Conservation (phyloP, 1,140 invertebrate species). For the Neodiprion virginianus region DNA sequence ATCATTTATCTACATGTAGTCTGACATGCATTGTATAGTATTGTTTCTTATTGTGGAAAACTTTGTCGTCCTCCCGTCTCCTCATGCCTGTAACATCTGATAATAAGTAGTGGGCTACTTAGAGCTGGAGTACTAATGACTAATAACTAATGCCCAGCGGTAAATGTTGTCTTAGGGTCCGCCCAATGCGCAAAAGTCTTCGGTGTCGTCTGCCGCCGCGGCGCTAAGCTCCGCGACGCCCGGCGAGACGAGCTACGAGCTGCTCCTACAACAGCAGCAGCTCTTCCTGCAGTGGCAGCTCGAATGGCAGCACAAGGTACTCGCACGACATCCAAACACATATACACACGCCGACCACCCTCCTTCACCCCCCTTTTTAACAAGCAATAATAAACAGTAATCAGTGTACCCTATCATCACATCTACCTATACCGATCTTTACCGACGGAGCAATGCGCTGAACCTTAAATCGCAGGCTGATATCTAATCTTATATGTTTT, state of each 20-base stretch:
- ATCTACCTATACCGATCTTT: not conserved
- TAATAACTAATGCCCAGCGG: conserved; percentile 24
- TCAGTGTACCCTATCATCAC: not conserved
- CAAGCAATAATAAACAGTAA: not conserved
- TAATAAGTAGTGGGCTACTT: conserved; percentile 7
- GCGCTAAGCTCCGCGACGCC: conserved; percentile 55
- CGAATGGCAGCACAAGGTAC: conserved; percentile 78
- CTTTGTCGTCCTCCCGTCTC: not conserved
- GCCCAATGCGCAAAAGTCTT: conserved; percentile 84
- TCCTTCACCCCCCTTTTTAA: not conserved
- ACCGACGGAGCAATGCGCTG: no score
- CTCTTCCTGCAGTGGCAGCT: conserved; percentile 89
- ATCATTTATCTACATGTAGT: no score
- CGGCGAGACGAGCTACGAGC: conserved; percentile 88
- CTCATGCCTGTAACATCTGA: not conserved
- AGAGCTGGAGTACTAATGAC: not conserved
- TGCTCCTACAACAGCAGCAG: conserved; percentile 93
- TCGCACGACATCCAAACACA: conserved; percentile 5
- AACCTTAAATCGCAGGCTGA: no score
- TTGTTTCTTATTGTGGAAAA: no score
- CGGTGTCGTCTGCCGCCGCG: conserved; percentile 58
- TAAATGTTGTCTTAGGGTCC: conserved; percentile 70
- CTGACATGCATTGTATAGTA: no score
- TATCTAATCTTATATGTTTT: no score
- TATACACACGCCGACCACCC: not conserved